A percentile compares a stretch with the other conserved stretches of the same genome.
phyloP scores from a whole-genome alignment of 2,113 vertebrate species.

The Lanius collurio region DNA sequence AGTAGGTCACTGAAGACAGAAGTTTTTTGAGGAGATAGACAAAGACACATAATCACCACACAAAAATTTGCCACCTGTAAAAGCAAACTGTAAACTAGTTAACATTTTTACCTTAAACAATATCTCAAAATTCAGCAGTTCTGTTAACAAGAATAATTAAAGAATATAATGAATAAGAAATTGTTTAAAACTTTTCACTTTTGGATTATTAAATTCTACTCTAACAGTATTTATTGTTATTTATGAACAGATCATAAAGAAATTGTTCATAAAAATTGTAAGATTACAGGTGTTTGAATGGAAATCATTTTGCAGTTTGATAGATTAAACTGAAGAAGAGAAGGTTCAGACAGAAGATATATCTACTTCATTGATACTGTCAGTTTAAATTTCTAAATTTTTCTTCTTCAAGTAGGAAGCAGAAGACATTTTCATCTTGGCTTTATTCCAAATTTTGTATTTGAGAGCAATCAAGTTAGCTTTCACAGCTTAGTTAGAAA shows the following conservation, averaged over 20 bases:
- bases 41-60: not conserved
- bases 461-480: not conserved
- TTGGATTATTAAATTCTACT: not conserved
- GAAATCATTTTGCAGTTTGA: not conserved
- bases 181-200: not conserved
- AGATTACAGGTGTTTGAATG: not conserved
- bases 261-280: not conserved
- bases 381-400: not conserved
- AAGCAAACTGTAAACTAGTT: not conserved
- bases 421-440: not conserved
- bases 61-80: not conserved
- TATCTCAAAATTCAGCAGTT: not conserved
- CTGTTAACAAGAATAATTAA: not conserved
- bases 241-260: constrained; percentile 19
- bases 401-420: not conserved
- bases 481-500: not conserved
- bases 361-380: not conserved
- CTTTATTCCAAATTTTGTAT: not conserved
- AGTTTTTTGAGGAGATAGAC: not conserved
- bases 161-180: not conserved
- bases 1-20: not conserved
- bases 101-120: not conserved
- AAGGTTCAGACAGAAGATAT: not conserved
- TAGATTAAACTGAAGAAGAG: constrained; percentile 4
- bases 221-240: constrained; percentile 15